These are phyloP conservation scores for Aphrophora alni DNA, from an alignment of 2,888 invertebrate genomes.

Conservation along the genomic window DNA sequence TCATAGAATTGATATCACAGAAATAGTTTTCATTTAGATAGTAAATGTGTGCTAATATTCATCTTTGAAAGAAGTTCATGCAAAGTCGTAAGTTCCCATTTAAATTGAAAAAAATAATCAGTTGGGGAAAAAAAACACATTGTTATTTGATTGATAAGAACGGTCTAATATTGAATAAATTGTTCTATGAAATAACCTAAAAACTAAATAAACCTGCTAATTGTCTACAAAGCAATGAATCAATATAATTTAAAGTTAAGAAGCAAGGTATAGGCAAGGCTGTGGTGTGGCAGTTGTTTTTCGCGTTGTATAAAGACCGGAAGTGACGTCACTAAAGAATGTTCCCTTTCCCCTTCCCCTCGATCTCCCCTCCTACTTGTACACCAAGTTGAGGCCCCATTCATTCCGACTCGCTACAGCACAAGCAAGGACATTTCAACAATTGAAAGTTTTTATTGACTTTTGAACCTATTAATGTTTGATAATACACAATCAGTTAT, in stretches of 20 bases:
- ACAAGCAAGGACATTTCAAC: background rate
- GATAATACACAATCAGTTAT: background rate
- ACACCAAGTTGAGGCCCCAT: background rate
- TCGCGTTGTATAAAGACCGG: constrained; percentile 2
- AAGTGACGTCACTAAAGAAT: background rate
- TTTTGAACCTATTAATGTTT: background rate
- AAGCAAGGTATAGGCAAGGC: background rate
- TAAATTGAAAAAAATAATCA: too few species aligned
- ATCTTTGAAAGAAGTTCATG: too few species aligned
- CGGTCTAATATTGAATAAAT: too few species aligned
- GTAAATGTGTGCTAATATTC: too few species aligned
- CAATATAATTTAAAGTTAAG: background rate
- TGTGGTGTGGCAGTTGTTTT: constrained; percentile 2
- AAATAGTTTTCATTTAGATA: too few species aligned
- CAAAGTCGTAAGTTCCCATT: too few species aligned
- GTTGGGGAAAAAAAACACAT: too few species aligned
- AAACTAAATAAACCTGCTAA: background rate
- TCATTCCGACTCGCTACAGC: background rate
- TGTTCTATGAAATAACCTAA: too few species aligned
- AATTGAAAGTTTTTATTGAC: constrained; percentile 1
- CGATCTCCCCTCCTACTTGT: background rate
- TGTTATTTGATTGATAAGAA: too few species aligned
- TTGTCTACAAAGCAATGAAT: background rate
- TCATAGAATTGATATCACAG: too few species aligned
- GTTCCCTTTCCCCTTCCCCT: background rate